These are phyloP conservation scores for Pachyramphus minor DNA, from an alignment of 2,113 vertebrate genomes.

Conservation along the genomic window DNA sequence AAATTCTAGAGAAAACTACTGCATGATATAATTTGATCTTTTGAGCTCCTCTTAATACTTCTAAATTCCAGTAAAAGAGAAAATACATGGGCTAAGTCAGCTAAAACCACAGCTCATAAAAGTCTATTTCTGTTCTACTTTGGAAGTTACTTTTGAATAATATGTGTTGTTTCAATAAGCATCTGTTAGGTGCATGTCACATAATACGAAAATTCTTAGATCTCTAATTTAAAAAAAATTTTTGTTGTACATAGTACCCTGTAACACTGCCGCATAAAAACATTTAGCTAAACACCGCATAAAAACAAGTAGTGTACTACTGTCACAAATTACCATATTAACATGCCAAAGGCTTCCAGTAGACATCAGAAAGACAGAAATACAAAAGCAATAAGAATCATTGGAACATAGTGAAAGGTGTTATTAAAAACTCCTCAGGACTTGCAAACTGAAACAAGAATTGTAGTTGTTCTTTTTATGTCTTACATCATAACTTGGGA, in stretches of 20 bases:
- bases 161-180: neutral
- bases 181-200: neutral
- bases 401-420: neutral
- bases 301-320: neutral
- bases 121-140: neutral
- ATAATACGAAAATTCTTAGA: neutral
- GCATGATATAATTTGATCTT: slow-evolving; percentile 8
- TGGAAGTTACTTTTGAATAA: neutral
- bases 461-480: neutral
- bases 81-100: neutral
- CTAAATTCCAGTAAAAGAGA: slow-evolving; percentile 25
- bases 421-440: neutral
- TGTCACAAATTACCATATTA: neutral
- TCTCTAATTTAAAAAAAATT: neutral
- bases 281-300: neutral
- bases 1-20: slow-evolving; percentile 21
- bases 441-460: neutral
- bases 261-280: neutral
- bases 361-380: neutral
- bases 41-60: slow-evolving; percentile 26
- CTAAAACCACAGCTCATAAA: neutral
- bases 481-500: neutral
- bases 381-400: neutral
- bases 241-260: neutral
- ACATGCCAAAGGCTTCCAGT: neutral